Percentiles rank a stretch among this genome's conserved stretches.
phyloP scores from a whole-genome alignment of 2,888 invertebrate genomes.

The Neelides folsomi region DNA sequence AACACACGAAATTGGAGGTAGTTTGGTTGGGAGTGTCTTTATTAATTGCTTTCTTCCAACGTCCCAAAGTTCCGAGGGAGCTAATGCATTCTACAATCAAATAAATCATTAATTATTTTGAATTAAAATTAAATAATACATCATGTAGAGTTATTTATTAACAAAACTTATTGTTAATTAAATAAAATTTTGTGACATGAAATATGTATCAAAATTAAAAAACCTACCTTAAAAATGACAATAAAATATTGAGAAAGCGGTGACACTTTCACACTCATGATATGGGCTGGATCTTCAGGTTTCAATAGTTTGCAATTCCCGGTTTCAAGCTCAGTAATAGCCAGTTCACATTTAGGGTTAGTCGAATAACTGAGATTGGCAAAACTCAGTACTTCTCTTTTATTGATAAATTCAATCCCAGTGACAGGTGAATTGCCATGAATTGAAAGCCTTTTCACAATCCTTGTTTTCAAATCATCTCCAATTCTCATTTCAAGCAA shows the following conservation, averaged over 20 bases:
- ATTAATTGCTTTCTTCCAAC: constrained; percentile 25
- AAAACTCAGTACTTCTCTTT: constrained; percentile 21
- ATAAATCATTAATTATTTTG: background rate
- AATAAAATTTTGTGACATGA: constrained; percentile 22
- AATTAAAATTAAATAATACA: constrained; percentile 4
- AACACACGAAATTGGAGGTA: constrained; percentile 29
- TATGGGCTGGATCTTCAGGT: constrained; percentile 29
- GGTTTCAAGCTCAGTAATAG: constrained; percentile 20
- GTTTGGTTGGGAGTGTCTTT: constrained; percentile 27
- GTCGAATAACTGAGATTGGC: constrained; percentile 29
- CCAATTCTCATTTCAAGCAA: constrained; percentile 18
- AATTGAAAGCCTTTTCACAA: constrained; percentile 17
- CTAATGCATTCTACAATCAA: constrained; percentile 22
- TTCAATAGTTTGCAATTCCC: constrained; percentile 24
- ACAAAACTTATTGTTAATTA: constrained; percentile 27
- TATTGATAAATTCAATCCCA: constrained; percentile 27
- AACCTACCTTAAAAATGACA: background rate
- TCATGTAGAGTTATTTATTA: background rate
- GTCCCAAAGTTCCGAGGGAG: constrained; percentile 32
- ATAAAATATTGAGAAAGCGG: constrained; percentile 19
- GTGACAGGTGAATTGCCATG: constrained; percentile 27
- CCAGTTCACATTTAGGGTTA: constrained; percentile 30
- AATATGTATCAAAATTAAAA: constrained; percentile 7
- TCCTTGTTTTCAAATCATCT: background rate
- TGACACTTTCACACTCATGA: constrained; percentile 20